These are phyloP conservation scores for Platysternon megacephalum DNA, from an alignment of 2,113 vertebrate genomes.

Conservation along the genomic window DNA sequence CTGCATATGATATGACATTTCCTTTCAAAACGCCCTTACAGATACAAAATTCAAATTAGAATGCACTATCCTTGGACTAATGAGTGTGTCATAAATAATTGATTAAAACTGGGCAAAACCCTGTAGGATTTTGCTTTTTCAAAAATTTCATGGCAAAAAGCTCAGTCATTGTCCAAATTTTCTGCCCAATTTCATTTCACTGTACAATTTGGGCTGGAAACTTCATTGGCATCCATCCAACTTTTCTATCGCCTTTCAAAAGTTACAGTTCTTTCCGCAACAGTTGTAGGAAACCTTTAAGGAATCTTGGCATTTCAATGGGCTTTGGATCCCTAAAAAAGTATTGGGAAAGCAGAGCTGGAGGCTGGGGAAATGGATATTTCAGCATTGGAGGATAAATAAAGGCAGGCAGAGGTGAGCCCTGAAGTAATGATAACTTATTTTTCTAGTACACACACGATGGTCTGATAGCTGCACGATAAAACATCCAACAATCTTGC, in stretches of 20 bases:
- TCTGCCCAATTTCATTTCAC: background rate
- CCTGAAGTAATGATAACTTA: conserved; percentile 69
- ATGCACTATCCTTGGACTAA: conserved; percentile 58
- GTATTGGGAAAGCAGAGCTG: conserved; percentile 66
- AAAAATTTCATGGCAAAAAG: conserved; percentile 21
- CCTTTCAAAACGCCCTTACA: conserved; percentile 56
- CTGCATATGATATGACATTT: conserved; percentile 22
- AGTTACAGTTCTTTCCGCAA: conserved; percentile 67
- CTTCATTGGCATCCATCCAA: conserved; percentile 39
- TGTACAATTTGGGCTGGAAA: conserved; percentile 11
- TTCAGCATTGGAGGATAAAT: conserved; percentile 43
- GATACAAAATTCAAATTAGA: conserved; percentile 66
- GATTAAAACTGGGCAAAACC: conserved; percentile 67
- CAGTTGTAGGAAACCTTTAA: conserved; percentile 59
- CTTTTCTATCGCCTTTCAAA: conserved; percentile 55
- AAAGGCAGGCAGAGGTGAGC: conserved; percentile 67
- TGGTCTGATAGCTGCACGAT: conserved; percentile 38
- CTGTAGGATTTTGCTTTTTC: conserved; percentile 35
- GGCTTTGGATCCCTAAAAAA: conserved; percentile 59
- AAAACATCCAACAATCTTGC: conserved; percentile 37
- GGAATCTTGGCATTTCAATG: conserved; percentile 61
- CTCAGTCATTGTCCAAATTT: conserved; percentile 31
- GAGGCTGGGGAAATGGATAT: conserved; percentile 32
- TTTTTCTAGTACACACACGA: conserved; percentile 53
- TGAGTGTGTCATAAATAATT: conserved; percentile 57